Evolutionary conservation across 92 coral and sea anemone genomes (phyloP), one percentile per base, ranked within the genome.

Genomic region (Epizoanthus rinbou): DNA sequence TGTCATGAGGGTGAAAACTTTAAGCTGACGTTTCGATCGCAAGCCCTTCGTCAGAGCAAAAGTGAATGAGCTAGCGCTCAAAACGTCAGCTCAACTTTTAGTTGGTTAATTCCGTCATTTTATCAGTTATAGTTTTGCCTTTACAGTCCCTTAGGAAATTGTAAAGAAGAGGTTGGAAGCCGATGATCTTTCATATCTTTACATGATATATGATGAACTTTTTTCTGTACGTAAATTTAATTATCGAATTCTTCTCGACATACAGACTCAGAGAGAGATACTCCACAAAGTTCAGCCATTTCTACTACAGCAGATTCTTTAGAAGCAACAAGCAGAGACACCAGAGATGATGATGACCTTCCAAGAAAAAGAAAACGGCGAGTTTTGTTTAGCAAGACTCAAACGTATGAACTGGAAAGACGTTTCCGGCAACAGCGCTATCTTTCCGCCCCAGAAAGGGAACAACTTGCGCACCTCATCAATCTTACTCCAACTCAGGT

Each of bases 361-460:
- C 72, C 72, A 2, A 86, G 90, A 74, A 95, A 93, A 83, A 87
- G 94, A 83, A 91, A 92, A 70, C 93, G 98, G 65, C 88, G 98
- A 70, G 96, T 95, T 23, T 75, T 95, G 53, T 95, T 95, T 78
- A 84, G 96, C 66, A 95, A 95, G 69, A 87, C 92, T 13, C 98
- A 95, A 76, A 93, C 92, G 22, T 92, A 87, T 37, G 98, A 93
- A 75, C 84, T 95, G 10, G 98, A 95, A 78, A 87, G 97, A 57
- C 98, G 98, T 54, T 95, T 95, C 81, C 92, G 98, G 22, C 98
- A 95, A 63, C 98, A 95, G 63, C 90, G 98, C 53, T 95, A 95
- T 56, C 86, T 95, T 11, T 91, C 98, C 2, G 98, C 98, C 24
- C 92, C 94, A 18, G 98, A 95, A 73, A 75, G 98, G 62, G 98